phyloP scores from a whole-genome alignment of 1,140 invertebrate genomes.

The Halyomorpha halys region DNA sequence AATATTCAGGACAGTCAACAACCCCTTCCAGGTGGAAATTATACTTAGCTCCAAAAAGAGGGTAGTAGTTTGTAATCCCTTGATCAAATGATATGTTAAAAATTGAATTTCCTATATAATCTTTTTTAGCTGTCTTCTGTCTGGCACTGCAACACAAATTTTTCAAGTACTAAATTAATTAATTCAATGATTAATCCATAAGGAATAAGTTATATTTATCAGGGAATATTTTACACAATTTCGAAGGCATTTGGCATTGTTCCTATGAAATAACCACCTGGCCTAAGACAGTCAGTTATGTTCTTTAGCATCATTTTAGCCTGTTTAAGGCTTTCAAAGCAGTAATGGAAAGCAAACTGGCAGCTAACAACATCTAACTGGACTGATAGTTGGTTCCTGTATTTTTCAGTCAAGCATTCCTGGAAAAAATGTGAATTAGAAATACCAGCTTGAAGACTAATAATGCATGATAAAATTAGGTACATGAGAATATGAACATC shows the following conservation, averaged over 20 bases:
- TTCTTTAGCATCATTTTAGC: slow-evolving; percentile 89
- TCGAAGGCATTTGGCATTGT: slow-evolving; percentile 90
- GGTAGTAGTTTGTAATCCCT: slow-evolving; percentile 55
- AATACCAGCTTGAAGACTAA: no score
- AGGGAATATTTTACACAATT: slow-evolving; percentile 55
- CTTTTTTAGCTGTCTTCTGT: slow-evolving; percentile 46
- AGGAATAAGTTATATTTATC: neutral
- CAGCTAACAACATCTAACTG: slow-evolving; percentile 86
- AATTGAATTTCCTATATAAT: slow-evolving; percentile 76
- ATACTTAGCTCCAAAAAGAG: slow-evolving; percentile 93
- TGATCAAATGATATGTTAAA: slow-evolving; percentile 71
- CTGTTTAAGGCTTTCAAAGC: slow-evolving; percentile 86
- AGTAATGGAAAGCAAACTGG: slow-evolving; percentile 96
- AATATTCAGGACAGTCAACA: slow-evolving; percentile 96
- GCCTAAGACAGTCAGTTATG: slow-evolving; percentile 73
- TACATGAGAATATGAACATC: no score
- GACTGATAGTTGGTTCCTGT: slow-evolving; percentile 39
- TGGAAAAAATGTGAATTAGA: slow-evolving; percentile 35
- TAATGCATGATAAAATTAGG: no score
- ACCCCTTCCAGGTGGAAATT: slow-evolving; percentile 91
- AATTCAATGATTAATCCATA: neutral
- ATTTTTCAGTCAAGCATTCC: slow-evolving; percentile 52
- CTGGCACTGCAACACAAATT: slow-evolving; percentile 40
- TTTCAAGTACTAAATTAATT: slow-evolving; percentile 16
- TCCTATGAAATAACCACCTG: slow-evolving; percentile 92